Base-by-base conservation (phyloP, 2,888 invertebrate species). In the Apomyelois bistriatella region DNA sequence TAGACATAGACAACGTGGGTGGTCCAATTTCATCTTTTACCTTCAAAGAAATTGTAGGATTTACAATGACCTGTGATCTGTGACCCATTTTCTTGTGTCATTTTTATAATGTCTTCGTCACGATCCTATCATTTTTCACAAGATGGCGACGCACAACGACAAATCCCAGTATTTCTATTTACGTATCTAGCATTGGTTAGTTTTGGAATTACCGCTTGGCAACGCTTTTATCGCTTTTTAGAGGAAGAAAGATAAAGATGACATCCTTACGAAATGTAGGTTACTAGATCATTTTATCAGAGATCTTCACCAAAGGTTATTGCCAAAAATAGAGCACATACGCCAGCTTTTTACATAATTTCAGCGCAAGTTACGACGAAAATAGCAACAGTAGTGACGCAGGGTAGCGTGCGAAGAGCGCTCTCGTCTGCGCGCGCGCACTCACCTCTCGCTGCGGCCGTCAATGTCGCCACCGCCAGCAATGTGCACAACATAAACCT, bases 301-400 rank as follows among this genome's bases (percentile, higher is more conserved):
- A 76, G 72, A 79, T 79, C 75, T 75, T 79, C 74, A 69, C 72
- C 81, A 85, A 83, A 86, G 85, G 88, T 84, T 89, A 86, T 78
- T 66, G 79, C 86, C 84, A 77, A 82, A 89, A 90, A 90, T 89
- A 89, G 87, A 78, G 72, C 80, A 79, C 82, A 84, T 85, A 85
- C 83, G 82, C 79, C 84, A 82, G 86, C 85, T 89, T 90, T 91
- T 90, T 90, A 91, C 90, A 90, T 90, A 90, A 90, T 90, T 90
- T 90, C 87, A 88, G 85, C 89, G 86, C 89, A 88, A 86, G 89
- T 85, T 83, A 77, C 79, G 76, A 83, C 82, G 80, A 86, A 90
- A 91, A 91, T 91, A 91, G 89, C 80, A 65, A 64, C 79, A 70
- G 75, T 76, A 72, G 79, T 87, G 87, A 87, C 87, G 87, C 84